Conservation (phyloP, 1,140 invertebrate genomes). For the Drosophila biarmipes region DNA sequence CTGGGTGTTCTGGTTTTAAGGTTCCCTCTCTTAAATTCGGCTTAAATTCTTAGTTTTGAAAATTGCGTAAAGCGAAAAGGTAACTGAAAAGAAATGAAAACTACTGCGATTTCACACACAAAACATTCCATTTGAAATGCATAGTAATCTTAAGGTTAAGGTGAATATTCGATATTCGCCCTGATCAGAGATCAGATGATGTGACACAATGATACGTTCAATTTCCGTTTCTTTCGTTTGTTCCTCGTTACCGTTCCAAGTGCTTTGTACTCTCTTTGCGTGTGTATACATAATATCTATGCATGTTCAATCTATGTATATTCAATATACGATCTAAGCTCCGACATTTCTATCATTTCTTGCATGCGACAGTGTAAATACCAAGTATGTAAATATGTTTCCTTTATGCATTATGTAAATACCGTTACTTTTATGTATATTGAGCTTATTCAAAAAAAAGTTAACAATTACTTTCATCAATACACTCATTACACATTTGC, state of each 20-base stretch:
- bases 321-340: constrained; percentile 26
- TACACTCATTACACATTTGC: constrained; percentile 11
- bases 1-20: constrained; percentile 35
- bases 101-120: constrained; percentile 2
- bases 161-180: constrained; percentile 35
- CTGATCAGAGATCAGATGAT: constrained; percentile 26
- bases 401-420: constrained; percentile 34
- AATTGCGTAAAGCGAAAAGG: constrained; percentile 28
- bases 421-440: constrained; percentile 23
- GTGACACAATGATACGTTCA: not conserved
- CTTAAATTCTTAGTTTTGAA: constrained; percentile 45
- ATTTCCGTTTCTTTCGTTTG: constrained; percentile 2
- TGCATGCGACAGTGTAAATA: constrained; percentile 36
- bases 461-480: constrained; percentile 27
- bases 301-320: too few relatives aligned
- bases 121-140: constrained; percentile 35
- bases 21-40: constrained; percentile 66
- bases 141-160: constrained; percentile 33
- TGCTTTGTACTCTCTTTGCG: constrained; percentile 48
- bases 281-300: constrained; percentile 4
- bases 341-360: constrained; percentile 24
- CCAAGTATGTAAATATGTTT: constrained; percentile 44
- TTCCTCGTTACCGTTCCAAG: constrained; percentile 12
- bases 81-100: constrained; percentile 3
- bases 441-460: constrained; percentile 35